Percentiles rank a stretch among this genome's conserved stretches.
phyloP scores from a whole-genome alignment of 2,888 invertebrate species.

The Melanotus villosus region DNA sequence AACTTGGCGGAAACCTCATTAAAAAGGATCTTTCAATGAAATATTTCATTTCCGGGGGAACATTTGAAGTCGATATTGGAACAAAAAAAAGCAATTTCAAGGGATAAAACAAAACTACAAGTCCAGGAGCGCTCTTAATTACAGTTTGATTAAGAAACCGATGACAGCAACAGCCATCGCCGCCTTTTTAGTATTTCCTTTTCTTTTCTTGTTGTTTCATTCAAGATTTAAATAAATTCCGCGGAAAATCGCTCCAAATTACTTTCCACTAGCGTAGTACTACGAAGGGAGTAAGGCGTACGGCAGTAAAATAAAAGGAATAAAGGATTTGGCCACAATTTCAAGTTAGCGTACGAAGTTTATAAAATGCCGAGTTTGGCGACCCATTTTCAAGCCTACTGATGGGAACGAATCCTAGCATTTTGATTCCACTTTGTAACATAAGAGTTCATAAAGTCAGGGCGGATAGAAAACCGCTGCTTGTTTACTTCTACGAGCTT shows the following conservation, averaged over 20 bases:
- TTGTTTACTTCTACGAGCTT: slow-evolving; percentile 37
- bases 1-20: neutral
- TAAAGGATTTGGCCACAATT: slow-evolving; percentile 27
- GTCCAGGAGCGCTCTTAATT: slow-evolving; percentile 22
- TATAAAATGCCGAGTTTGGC: neutral
- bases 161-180: slow-evolving; percentile 16
- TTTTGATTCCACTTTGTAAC: slow-evolving; percentile 36
- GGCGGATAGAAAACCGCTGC: slow-evolving; percentile 28
- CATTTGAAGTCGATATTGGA: too few species aligned
- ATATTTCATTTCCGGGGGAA: slow-evolving; percentile 18
- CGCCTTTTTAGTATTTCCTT: neutral
- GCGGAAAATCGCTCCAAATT: slow-evolving; percentile 1
- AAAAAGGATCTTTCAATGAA: neutral
- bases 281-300: slow-evolving; percentile 4
- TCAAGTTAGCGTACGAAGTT: slow-evolving; percentile 10
- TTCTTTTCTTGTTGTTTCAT: neutral
- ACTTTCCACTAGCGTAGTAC: slow-evolving; percentile 26
- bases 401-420: slow-evolving; percentile 7
- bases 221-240: slow-evolving; percentile 8
- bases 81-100: slow-evolving; percentile 32
- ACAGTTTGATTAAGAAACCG: slow-evolving; percentile 23
- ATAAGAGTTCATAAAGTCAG: slow-evolving; percentile 33
- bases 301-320: slow-evolving; percentile 28
- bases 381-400: slow-evolving; percentile 16
- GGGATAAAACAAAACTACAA: slow-evolving; percentile 16